Evolutionary conservation across 2,113 vertebrate species (phyloP), one percentile per base, ranked within the genome.

Genomic region (Piaya cayana): DNA sequence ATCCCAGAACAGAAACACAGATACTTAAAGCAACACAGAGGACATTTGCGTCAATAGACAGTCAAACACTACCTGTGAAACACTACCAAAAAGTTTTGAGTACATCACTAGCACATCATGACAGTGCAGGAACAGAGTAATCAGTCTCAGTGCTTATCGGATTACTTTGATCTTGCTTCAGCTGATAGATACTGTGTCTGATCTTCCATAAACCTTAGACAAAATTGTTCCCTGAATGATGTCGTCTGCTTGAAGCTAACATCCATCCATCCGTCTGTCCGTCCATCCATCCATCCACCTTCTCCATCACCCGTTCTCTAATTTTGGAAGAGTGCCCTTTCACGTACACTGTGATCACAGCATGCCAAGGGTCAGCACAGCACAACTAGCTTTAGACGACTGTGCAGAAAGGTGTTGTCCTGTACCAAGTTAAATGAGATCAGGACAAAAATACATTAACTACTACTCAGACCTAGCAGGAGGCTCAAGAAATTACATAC

Each of bases 191-290:
- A 72, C 34, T 27, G 26, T 23, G 43, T 16, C 86, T 92, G 70
- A 76, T 86, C 58, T 95, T 77, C 63, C 50, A 91, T 42, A 88
- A 91, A 74, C 77, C 89, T 92, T 67, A 65, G 50, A 75, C 69
- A 83, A 89, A 94, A 91, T 25, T 18, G 2, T 50, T 78, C 56
- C n/a, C 32, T 86, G 79, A 90, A 79, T 32, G 42, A 85, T 65
- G 21, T 26, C 1, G 1, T 56, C 37, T 76, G 50, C 30, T 58
- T 62, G 59, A 79, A 53, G 30, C 14, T 79, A 56, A 11, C 68
- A 90, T 62, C 45, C 39, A 32, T 76, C 50, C 86, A 45, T 45
- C 43, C 18, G 12, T 39, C 39, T 39, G 12, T 39, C 39, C 58
- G 62, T 71, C 30, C 71, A 62, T 13, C 18, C 12, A 39, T 39